phyloP scores from a whole-genome alignment of 2,797 vertebrate species.

The Ciconia nigra region DNA sequence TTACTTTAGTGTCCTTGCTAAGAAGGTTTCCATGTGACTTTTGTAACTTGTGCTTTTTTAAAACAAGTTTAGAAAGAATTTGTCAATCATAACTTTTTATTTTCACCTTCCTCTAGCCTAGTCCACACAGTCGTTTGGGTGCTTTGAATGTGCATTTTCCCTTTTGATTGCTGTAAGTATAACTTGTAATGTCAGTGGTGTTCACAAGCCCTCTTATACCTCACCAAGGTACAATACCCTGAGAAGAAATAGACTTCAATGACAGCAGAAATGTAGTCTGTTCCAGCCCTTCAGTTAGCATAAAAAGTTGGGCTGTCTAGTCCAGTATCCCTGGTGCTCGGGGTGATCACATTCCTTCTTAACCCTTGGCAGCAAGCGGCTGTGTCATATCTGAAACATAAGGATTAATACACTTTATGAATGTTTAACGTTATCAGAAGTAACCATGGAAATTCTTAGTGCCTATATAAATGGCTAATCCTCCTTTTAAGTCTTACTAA shows the following conservation, averaged over 20 bases:
- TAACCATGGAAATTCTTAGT: not conserved
- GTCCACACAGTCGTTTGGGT: too few relatives aligned
- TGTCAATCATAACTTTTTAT: not conserved
- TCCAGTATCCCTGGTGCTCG: not conserved
- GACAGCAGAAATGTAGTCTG: not conserved
- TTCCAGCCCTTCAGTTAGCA: not conserved
- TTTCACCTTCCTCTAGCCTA: not conserved
- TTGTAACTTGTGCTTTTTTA: not conserved
- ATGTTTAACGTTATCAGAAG: not conserved
- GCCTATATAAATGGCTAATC: not conserved
- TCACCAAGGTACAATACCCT: too few relatives aligned
- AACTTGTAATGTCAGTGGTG: not conserved
- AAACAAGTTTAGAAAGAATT: not conserved
- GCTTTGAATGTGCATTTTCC: accelerated
- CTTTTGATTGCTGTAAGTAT: not conserved
- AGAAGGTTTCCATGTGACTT: not conserved
- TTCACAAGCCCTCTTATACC: not conserved
- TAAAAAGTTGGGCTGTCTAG: not conserved
- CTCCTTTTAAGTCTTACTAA: not conserved
- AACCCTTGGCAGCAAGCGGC: accelerated
- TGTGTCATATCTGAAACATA: not conserved
- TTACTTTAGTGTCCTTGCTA: not conserved
- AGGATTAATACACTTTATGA: not conserved
- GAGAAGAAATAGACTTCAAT: not conserved
- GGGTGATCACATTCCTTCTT: not conserved